These are phyloP conservation scores for Thomomys bottae DNA, from an alignment of 2,113 vertebrate genomes.

Conservation along the genomic window DNA sequence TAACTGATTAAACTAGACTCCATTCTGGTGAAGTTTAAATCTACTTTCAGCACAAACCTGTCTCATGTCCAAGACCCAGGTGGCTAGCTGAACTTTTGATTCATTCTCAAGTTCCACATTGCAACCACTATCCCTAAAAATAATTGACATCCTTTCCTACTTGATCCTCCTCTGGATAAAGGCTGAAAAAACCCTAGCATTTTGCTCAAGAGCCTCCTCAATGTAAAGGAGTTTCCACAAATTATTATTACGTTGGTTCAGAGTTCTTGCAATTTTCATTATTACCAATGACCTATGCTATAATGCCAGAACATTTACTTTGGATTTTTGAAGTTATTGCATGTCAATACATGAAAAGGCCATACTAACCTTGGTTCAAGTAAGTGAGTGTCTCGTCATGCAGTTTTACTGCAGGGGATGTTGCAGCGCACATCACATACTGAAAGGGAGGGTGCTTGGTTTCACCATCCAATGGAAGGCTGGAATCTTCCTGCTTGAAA, in stretches of 20 bases:
- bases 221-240: background rate
- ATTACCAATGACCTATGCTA: background rate
- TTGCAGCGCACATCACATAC: conserved; percentile 90
- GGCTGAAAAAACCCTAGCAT: background rate
- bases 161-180: conserved; percentile 12
- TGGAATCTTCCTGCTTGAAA: conserved; percentile 92
- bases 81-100: conserved; percentile 8
- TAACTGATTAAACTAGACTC: background rate
- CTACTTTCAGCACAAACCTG: conserved; percentile 49
- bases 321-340: background rate
- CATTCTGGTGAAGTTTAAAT: background rate
- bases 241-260: background rate
- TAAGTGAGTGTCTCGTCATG: conserved; percentile 91
- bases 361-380: conserved; percentile 89
- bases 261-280: background rate
- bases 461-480: conserved; percentile 88
- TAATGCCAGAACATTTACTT: background rate
- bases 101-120: conserved; percentile 34
- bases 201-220: background rate
- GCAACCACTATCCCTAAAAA: conserved; percentile 59
- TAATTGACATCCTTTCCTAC: conserved; percentile 41
- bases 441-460: conserved; percentile 90
- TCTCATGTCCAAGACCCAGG: conserved; percentile 14
- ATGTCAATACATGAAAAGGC: fast-evolving
- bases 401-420: conserved; percentile 89